These are phyloP conservation scores for Gorsachius goisagi DNA, from an alignment of 2,113 vertebrate species.

Conservation along the genomic window DNA sequence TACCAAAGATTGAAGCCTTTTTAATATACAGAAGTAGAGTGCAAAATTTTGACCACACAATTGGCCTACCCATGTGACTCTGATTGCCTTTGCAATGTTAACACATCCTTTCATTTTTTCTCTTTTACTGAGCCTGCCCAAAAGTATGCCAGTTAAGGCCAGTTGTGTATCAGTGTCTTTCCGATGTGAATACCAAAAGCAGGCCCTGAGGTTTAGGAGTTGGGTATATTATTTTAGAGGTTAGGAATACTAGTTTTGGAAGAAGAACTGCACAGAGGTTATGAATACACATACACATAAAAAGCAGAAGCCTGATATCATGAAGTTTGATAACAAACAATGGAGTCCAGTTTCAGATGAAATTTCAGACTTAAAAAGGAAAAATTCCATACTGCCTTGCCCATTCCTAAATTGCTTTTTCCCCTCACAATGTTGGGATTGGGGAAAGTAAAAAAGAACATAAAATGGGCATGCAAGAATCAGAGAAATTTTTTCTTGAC, in stretches of 20 bases:
- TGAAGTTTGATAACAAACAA: background rate
- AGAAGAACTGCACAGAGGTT: background rate
- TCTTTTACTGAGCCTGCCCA: background rate
- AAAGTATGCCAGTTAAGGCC: background rate
- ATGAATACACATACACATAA: background rate
- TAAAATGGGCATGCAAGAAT: background rate
- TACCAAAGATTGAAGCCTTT: background rate
- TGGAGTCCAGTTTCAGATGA: background rate
- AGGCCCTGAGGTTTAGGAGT: background rate
- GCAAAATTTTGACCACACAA: background rate
- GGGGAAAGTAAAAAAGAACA: background rate
- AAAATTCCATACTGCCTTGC: background rate
- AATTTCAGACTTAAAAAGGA: background rate
- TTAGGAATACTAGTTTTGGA: background rate
- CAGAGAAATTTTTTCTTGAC: background rate
- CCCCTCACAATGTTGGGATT: background rate
- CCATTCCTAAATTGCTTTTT: background rate
- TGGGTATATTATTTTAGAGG: background rate
- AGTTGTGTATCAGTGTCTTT: background rate
- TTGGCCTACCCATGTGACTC: background rate
- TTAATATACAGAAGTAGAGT: background rate
- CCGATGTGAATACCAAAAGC: background rate
- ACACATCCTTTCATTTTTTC: background rate
- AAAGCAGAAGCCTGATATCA: background rate
- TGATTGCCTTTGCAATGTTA: background rate